Evolutionary conservation across 2,113 vertebrate genomes (phyloP).

Genomic region (Onychorhynchus coronatus): DNA sequence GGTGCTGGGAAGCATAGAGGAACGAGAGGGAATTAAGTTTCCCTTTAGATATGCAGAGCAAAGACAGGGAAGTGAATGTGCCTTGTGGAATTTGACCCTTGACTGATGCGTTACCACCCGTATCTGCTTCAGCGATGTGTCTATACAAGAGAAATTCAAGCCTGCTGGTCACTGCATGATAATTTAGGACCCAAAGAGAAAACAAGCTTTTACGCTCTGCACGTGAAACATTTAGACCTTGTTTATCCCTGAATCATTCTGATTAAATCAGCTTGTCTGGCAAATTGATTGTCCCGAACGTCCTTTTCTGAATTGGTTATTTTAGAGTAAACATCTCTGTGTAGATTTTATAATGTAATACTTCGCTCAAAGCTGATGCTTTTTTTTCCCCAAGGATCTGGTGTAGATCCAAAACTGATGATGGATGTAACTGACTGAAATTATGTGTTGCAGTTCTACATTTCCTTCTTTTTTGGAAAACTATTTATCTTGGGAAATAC

Average conservation of each 20-base stretch:
- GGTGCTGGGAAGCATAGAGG: background rate
- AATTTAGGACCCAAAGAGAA: background rate
- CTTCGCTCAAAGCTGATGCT: background rate
- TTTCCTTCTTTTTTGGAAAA: background rate
- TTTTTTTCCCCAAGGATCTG: background rate
- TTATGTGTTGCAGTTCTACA: background rate
- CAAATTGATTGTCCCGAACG: background rate
- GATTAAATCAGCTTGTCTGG: conserved; percentile 15
- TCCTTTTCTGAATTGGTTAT: background rate
- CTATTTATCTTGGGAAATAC: background rate
- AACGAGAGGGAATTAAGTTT: background rate
- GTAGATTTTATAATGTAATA: background rate
- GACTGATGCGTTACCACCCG: background rate
- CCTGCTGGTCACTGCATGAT: background rate
- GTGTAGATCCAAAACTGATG: background rate
- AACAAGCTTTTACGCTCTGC: background rate
- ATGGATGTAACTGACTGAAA: background rate
- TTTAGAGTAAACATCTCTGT: background rate
- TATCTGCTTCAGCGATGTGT: background rate
- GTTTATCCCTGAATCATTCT: background rate
- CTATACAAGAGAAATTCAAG: background rate
- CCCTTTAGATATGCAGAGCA: background rate
- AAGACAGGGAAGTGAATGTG: background rate
- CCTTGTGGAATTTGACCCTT: background rate
- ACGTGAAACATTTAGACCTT: background rate